Base-by-base conservation (phyloP, 2,113 vertebrate species). In the Macquaria australasica region DNA sequence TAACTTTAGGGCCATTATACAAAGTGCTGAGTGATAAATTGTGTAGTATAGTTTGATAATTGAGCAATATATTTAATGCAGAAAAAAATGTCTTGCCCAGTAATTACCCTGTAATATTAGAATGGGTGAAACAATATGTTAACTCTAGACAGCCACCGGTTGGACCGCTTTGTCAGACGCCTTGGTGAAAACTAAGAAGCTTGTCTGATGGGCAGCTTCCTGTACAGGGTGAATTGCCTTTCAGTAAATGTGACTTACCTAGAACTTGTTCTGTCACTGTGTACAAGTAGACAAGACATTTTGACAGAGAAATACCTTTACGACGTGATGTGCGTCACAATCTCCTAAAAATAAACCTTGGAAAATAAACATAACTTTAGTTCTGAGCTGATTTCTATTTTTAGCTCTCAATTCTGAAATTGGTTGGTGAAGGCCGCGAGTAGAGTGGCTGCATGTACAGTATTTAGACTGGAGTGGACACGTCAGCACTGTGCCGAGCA, bases 151-250 rank as follows among this genome's bases (percentile, higher is more conserved):
- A 81, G 58, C 0, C 73, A 89, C 79, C 39, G 50, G 82, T 86
- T 56, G 45, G 84, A 79, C 80, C 34, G 51, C 88, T 92, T 91
- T 82, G 73, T 82, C 10, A 58, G 88, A 89, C 69, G 73, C 76
- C 81, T 80, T 25, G 4, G 55, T 84, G 88, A 88, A 92, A 92
- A 82, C 84, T 80, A 84, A 88, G 83, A 87, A 12, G 64, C 84
- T 83, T 72, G 81, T 82, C 76, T 84, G 60, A 69, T 55, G 21
- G 88, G 86, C 79, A 79, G 72, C 83, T 91, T 92, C 89, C 88
- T 90, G 73, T 63, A 66, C 58, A 64, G 71, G 51, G 28, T 78
- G 48, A 81, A 75, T 82, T 77, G 58, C 55, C 51, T 82, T 84
- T 88, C 66, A 63, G 83, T 70, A 20, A 87, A 77, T 50, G 69